These are phyloP conservation scores for Chrysopa pallens DNA, from an alignment of 1,140 invertebrate species.

Conservation along the genomic window DNA sequence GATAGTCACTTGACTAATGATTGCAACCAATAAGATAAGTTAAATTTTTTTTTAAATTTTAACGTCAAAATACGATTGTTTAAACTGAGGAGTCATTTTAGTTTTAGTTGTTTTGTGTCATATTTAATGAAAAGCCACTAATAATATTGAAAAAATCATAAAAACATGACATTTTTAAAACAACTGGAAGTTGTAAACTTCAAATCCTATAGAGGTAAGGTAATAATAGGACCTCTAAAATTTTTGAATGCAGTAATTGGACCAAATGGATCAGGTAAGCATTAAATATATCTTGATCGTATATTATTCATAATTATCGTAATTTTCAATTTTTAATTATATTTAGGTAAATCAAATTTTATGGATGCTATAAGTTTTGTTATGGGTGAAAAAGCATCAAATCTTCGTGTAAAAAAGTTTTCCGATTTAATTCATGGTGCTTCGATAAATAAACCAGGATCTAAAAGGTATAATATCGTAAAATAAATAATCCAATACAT, in stretches of 20 bases:
- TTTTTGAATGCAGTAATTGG: conserved; percentile 97
- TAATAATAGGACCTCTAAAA: conserved; percentile 87
- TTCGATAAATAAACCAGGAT: conserved; percentile 82
- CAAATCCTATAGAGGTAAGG: conserved; percentile 92
- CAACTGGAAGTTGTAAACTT: conserved; percentile 98
- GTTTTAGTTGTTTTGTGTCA: no score
- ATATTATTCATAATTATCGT: neutral
- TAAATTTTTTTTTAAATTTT: no score
- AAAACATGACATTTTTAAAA: conserved; percentile 68
- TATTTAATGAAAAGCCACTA: no score
- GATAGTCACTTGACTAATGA: no score
- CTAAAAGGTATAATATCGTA: conserved; percentile 61
- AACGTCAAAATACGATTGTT: no score
- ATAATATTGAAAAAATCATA: no score
- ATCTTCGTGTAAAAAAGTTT: conserved; percentile 84
- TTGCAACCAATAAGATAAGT: no score
- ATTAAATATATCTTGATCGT: neutral
- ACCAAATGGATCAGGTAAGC: conserved; percentile 93
- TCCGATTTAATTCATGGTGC: conserved; percentile 97
- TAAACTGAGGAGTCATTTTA: no score
- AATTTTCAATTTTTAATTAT: no score
- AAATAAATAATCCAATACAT: no score
- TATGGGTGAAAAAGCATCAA: conserved; percentile 93
- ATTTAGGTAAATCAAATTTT: conserved; percentile 92
- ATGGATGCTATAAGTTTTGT: conserved; percentile 99